Evolutionary conservation across 2,113 vertebrate genomes (phyloP), one percentile per base, ranked within the genome.

Genomic region (Sisor rabdophorus): DNA sequence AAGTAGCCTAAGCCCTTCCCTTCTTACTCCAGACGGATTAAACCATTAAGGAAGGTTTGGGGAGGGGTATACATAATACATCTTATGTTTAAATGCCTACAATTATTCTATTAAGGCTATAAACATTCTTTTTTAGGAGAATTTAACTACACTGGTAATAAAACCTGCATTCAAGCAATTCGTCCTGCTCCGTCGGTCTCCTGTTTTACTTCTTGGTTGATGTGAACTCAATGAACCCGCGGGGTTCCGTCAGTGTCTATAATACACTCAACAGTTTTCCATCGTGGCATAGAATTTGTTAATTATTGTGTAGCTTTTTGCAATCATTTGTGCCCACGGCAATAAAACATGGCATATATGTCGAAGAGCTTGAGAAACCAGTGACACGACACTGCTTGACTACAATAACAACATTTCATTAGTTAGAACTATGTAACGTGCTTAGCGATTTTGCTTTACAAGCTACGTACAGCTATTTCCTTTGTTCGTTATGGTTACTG

Each of bases 171-270:
- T 22, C 36, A 32, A 15, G 13, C 53, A 48, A 28, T 47, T 30
- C 32, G 22, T 30, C 19, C 17, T 22, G 32, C 26, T 71, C 22
- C n/a, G 28, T 47, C 17, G 5, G 47, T 32, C 9, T n/a, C 19
- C 54, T 28, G 13, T 2, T 48, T 9, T 32, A 11, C 53, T 26
- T 36, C 47, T 15, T 22, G 76, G 60, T 65, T 50, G 64, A 59
- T 10, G 48, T 82, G 81, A 75, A 82, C 81, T 73, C 81, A n/a
- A 3, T 82, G 77, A 82, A 82, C 77, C 60, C 1, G 30, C 1
- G 1, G 69, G 28, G 32, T 13, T 65, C 53, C 26, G 58, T 69
- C 20, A 7, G 26, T 77, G 63, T 36, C 58, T 56, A 65, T 44
- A 73, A 68, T 63, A 60, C 52, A 56, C 36, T 8, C 30, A 65